phyloP scores from a whole-genome alignment of 1,140 invertebrate genomes.

The Acromyrmex echinatior region DNA sequence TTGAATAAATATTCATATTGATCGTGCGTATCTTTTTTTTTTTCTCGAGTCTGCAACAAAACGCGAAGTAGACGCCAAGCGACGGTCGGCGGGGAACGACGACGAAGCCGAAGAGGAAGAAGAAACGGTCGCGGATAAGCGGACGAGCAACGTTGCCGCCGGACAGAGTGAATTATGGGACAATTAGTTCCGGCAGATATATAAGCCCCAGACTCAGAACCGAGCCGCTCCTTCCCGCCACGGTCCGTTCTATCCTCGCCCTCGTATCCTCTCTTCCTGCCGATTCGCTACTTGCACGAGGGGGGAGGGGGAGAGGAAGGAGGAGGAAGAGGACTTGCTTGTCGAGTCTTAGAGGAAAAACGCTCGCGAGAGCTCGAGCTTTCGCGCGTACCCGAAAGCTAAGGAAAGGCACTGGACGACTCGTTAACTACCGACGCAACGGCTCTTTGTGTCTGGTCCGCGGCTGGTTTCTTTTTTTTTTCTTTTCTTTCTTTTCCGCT shows the following conservation, averaged over 20 bases:
- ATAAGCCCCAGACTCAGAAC: slow-evolving; percentile 78
- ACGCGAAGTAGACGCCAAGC: slow-evolving; percentile 48
- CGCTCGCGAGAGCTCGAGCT: slow-evolving; percentile 40
- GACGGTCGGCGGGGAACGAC: slow-evolving; percentile 33
- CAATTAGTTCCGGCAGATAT: slow-evolving; percentile 83
- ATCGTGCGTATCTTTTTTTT: neutral
- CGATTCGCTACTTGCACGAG: slow-evolving; percentile 34
- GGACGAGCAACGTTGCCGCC: slow-evolving; percentile 73
- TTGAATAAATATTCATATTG: neutral
- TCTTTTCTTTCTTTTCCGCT: slow-evolving; percentile 27
- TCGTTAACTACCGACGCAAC: slow-evolving; percentile 78
- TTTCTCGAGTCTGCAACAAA: neutral
- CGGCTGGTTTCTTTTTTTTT: slow-evolving; percentile 17
- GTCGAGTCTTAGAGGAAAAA: slow-evolving; percentile 49
- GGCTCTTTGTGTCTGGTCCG: slow-evolving; percentile 73
- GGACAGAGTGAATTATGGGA: slow-evolving; percentile 81
- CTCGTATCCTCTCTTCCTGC: slow-evolving; percentile 45
- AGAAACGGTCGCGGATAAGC: slow-evolving; percentile 76
- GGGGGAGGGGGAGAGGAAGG: too few species aligned
- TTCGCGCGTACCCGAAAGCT: slow-evolving; percentile 67
- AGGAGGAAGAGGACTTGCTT: slow-evolving; percentile 1
- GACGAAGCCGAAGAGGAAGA: slow-evolving; percentile 60
- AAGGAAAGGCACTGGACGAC: slow-evolving; percentile 74
- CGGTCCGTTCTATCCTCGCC: slow-evolving; percentile 50
- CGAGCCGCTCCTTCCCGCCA: slow-evolving; percentile 41